These are phyloP conservation scores for Xenopus petersii DNA, from an alignment of 2,797 vertebrate species.

Conservation along the genomic window DNA sequence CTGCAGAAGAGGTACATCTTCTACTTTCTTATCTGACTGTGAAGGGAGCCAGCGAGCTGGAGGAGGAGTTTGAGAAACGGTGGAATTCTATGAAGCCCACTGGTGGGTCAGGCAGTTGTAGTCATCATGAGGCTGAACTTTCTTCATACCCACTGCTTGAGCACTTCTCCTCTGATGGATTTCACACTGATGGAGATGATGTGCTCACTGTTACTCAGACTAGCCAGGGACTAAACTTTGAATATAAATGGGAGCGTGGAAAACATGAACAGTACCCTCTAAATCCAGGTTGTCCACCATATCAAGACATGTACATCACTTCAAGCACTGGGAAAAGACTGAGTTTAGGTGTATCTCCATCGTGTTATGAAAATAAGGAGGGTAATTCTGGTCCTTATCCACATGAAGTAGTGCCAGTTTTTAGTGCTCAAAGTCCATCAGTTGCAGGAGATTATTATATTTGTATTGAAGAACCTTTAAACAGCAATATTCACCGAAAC, in stretches of 20 bases:
- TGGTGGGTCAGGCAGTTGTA: conserved; percentile 54
- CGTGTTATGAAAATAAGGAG: conserved; percentile 77
- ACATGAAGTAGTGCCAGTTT: conserved; percentile 81
- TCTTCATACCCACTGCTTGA: conserved; percentile 86
- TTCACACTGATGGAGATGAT: conserved; percentile 78
- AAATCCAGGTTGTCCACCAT: conserved; percentile 68
- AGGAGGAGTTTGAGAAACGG: conserved; percentile 91
- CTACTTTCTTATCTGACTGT: conserved; percentile 91
- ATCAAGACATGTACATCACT: conserved; percentile 81
- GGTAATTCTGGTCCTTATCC: conserved; percentile 62
- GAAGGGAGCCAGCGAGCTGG: conserved; percentile 82
- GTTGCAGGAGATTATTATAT: conserved; percentile 90
- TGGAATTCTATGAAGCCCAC: conserved; percentile 89
- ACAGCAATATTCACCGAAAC: conserved; percentile 75
- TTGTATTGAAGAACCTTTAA: conserved; percentile 85
- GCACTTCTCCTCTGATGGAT: conserved; percentile 75
- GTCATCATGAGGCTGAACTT: conserved; percentile 63
- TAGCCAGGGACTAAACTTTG: conserved; percentile 92
- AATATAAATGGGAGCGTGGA: conserved; percentile 94
- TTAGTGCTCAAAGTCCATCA: conserved; percentile 88
- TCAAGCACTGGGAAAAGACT: conserved; percentile 66
- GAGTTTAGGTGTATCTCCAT: conserved; percentile 73
- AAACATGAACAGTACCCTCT: conserved; percentile 73
- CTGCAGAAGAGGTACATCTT: conserved; percentile 89
- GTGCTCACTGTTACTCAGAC: conserved; percentile 93